Evolutionary conservation across 2,797 vertebrate genomes (phyloP).

Genomic region (Limnodromus scolopaceus): DNA sequence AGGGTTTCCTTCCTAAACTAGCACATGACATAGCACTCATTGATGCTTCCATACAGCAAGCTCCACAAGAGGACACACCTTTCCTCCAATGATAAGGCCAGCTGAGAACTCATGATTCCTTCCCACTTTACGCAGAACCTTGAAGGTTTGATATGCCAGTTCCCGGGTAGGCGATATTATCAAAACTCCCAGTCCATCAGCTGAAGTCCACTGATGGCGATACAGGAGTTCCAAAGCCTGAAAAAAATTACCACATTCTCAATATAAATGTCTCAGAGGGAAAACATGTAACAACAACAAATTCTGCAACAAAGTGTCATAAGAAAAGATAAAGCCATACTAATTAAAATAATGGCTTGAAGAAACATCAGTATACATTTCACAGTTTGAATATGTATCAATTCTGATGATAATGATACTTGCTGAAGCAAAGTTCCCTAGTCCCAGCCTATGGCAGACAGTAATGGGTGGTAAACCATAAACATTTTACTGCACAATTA

Average conservation of each 20-base stretch:
- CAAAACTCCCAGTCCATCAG: slow-evolving; percentile 91
- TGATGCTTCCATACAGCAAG: background rate
- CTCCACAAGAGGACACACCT: slow-evolving; percentile 74
- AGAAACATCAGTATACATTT: background rate
- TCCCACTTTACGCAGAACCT: slow-evolving; percentile 92
- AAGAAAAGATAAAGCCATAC: background rate
- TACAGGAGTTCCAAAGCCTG: slow-evolving; percentile 91
- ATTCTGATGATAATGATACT: background rate
- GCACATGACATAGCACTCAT: background rate
- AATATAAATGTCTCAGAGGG: background rate
- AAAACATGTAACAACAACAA: background rate
- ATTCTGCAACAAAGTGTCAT: background rate
- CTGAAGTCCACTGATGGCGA: slow-evolving; percentile 91
- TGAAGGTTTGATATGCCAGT: slow-evolving; percentile 95
- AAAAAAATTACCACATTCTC: background rate
- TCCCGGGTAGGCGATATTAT: slow-evolving; percentile 97
- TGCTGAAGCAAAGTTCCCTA: background rate
- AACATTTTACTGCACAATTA: background rate
- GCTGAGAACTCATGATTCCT: slow-evolving; percentile 97
- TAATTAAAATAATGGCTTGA: background rate
- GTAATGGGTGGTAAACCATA: background rate
- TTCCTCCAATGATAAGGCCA: slow-evolving; percentile 95
- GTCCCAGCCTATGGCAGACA: background rate
- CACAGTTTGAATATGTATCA: background rate
- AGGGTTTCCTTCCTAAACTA: background rate